phyloP scores from a whole-genome alignment of 2,113 vertebrate genomes.

The Percina caprodes region DNA sequence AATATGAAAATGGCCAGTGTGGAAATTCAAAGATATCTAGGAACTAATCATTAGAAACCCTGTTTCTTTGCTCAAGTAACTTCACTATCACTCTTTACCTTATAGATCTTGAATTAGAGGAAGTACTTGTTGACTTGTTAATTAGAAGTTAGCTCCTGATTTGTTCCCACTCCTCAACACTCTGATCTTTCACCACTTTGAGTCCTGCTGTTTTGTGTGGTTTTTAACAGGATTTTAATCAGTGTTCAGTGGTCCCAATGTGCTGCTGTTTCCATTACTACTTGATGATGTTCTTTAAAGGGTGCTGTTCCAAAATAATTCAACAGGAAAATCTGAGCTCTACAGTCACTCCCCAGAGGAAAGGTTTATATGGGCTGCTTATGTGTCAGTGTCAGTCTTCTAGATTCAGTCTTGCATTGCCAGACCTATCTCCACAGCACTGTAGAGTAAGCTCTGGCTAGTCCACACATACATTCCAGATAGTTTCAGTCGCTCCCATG shows the following conservation, averaged over 20 bases:
- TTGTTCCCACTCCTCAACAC: neutral
- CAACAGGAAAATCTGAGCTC: constrained; percentile 10
- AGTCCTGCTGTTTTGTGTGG: neutral
- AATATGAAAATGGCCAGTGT: neutral
- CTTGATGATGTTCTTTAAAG: constrained; percentile 5
- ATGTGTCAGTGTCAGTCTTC: neutral
- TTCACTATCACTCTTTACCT: neutral
- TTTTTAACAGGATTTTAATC: constrained; percentile 24
- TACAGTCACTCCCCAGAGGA: neutral
- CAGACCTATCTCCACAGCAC: too few relatives aligned
- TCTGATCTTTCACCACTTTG: neutral
- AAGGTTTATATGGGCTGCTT: constrained; percentile 29
- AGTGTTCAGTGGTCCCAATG: neutral
- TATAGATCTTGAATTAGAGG: neutral
- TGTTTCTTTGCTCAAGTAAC: neutral
- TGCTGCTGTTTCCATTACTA: neutral
- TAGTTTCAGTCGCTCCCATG: too few relatives aligned
- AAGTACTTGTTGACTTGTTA: neutral
- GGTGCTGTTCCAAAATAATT: neutral
- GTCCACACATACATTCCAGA: too few relatives aligned
- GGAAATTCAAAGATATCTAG: neutral
- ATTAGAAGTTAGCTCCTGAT: constrained; percentile 16
- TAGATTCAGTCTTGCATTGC: too few relatives aligned
- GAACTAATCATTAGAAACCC: neutral
- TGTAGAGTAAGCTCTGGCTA: too few relatives aligned